Evolutionary conservation across 2,888 invertebrate species (phyloP).

Genomic region (Tyria jacobaeae): DNA sequence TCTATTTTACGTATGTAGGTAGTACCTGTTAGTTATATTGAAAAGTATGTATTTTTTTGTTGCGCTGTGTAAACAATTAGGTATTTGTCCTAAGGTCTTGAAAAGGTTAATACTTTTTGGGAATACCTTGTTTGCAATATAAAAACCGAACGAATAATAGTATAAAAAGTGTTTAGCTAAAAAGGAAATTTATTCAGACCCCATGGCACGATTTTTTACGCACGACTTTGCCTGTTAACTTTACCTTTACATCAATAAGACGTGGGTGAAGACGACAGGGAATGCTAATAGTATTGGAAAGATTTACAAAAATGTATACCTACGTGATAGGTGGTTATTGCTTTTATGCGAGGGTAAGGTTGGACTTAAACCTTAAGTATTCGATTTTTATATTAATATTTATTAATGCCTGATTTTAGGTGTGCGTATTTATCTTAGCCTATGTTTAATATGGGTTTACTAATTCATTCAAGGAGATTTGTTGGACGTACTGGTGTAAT

Average conservation of each 20-base stretch:
- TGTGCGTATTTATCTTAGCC: no score
- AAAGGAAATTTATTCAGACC: background rate
- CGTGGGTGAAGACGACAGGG: background rate
- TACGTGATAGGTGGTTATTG: slow-evolving; percentile 5
- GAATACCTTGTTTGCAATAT: no score
- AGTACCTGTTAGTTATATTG: no score
- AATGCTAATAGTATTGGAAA: slow-evolving; percentile 7
- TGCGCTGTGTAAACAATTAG: no score
- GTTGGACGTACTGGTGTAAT: no score
- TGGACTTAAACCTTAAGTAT: background rate
- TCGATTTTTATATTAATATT: background rate
- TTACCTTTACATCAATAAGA: background rate
- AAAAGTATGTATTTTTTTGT: no score
- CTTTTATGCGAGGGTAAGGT: background rate
- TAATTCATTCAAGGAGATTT: no score
- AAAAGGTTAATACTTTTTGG: no score
- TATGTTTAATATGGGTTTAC: no score
- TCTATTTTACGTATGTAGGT: no score
- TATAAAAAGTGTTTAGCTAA: background rate
- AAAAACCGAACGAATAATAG: background rate
- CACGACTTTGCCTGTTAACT: slow-evolving; percentile 7
- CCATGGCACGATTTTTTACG: slow-evolving; percentile 2
- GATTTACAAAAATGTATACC: background rate
- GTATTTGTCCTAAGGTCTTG: no score
- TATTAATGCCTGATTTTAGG: background rate